Percentiles rank a stretch among this genome's conserved stretches.
These are phyloP conservation scores for Mastacembelus armatus DNA, from an alignment of 2,797 vertebrate species.

Conservation along the genomic window DNA sequence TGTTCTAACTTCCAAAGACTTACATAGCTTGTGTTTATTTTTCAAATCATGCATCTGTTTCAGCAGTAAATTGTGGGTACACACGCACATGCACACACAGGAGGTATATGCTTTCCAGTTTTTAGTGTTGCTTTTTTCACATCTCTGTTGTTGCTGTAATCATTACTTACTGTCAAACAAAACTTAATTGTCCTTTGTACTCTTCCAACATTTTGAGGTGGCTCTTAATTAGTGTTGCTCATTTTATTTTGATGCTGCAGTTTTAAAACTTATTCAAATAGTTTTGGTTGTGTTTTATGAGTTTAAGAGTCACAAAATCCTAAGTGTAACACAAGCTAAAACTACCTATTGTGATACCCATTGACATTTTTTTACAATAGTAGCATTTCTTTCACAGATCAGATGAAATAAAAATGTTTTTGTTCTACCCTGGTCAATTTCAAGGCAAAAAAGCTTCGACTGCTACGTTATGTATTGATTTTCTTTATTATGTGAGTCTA, in stretches of 20 bases:
- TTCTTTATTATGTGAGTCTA: too few species aligned
- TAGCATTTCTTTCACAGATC: not conserved
- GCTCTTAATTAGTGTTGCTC: not conserved
- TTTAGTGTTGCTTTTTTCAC: conserved; percentile 26
- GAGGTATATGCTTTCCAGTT: conserved; percentile 19
- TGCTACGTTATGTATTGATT: not conserved
- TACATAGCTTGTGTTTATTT: conserved; percentile 47
- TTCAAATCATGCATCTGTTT: conserved; percentile 47
- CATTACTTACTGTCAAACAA: conserved; percentile 15
- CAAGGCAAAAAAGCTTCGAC: not conserved
- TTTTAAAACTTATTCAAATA: too few species aligned
- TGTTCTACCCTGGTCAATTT: not conserved
- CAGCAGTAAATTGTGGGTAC: conserved; percentile 21
- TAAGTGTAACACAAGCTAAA: not conserved
- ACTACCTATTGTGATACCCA: too few species aligned
- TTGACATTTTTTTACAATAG: too few species aligned
- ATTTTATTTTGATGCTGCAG: not conserved
- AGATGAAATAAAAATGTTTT: not conserved
- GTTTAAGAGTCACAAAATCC: not conserved
- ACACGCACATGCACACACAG: conserved; percentile 15
- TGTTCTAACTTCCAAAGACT: conserved; percentile 22
- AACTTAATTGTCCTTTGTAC: not conserved
- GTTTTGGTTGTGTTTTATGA: too few species aligned
- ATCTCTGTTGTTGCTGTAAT: conserved; percentile 15
- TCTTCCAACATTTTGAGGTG: not conserved